phyloP scores from a whole-genome alignment of 2,797 vertebrate species.

The Cyprinodon diabolis region DNA sequence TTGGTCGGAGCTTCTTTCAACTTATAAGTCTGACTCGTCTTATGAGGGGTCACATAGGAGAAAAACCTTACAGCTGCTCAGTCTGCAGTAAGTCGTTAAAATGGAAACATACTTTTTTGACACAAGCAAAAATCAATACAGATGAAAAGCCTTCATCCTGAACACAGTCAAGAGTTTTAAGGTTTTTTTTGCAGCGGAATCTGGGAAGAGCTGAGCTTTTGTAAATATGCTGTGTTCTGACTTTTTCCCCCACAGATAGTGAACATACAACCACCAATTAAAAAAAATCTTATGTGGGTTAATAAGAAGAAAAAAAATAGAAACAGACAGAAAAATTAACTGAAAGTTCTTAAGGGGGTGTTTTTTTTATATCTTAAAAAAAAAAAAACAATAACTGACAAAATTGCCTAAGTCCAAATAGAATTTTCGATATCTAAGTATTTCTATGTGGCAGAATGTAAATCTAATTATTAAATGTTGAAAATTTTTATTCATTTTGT shows the following conservation, averaged over 20 bases:
- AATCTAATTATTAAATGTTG: background rate
- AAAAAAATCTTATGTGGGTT: too few species aligned
- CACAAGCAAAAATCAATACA: constrained; percentile 3
- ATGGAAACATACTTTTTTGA: constrained; percentile 23
- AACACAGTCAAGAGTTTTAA: background rate
- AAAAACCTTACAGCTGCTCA: constrained; percentile 32
- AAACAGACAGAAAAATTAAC: too few species aligned
- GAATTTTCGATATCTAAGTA: background rate
- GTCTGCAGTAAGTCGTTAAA: constrained; percentile 15
- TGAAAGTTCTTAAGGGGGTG: too few species aligned
- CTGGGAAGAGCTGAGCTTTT: background rate
- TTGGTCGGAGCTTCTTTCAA: background rate
- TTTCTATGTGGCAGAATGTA: too few species aligned
- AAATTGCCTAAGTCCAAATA: background rate
- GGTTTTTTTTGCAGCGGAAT: background rate
- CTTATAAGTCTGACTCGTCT: constrained; percentile 21
- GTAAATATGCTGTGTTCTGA: background rate
- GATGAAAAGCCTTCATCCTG: constrained; percentile 1
- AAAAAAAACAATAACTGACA: too few species aligned
- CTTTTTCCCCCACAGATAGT: too few species aligned
- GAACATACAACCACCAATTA: too few species aligned
- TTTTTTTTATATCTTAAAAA: too few species aligned
- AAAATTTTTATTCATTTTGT: background rate
- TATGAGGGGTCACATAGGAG: constrained; percentile 8
- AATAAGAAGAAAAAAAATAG: too few species aligned